These are phyloP conservation scores for Ditylenchus dipsaci DNA, from an alignment of 1,140 invertebrate genomes.

Conservation along the genomic window DNA sequence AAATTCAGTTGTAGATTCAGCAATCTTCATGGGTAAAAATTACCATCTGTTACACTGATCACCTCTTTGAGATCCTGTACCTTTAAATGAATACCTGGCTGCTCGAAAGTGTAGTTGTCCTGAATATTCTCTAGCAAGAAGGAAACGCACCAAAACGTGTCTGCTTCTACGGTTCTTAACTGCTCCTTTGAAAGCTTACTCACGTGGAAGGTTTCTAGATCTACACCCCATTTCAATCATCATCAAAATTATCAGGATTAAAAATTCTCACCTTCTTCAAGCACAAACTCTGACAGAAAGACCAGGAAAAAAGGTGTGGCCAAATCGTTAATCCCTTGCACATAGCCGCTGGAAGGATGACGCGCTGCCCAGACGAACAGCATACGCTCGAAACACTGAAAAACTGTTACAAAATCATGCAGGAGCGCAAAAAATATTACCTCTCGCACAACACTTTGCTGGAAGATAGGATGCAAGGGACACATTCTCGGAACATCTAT, in stretches of 20 bases:
- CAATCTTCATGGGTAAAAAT: too few relatives aligned
- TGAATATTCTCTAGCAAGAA: conserved; percentile 96
- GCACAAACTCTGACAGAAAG: conserved; percentile 85
- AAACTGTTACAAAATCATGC: neutral
- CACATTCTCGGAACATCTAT: conserved; percentile 96
- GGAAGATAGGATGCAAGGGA: conserved; percentile 82
- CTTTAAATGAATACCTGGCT: conserved; percentile 95
- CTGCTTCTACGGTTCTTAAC: conserved; percentile 83
- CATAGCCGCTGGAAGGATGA: conserved; percentile 96
- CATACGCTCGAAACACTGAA: conserved; percentile 90
- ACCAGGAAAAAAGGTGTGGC: conserved; percentile 98
- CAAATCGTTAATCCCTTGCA: conserved; percentile 95
- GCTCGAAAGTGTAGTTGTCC: conserved; percentile 99
- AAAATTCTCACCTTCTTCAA: conserved; percentile 61
- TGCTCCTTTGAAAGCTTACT: conserved; percentile 72
- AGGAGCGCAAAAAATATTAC: conserved; percentile 49
- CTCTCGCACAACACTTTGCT: conserved; percentile 80
- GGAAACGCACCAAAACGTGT: conserved; percentile 97
- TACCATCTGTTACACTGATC: conserved; percentile 87
- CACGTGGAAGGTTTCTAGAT: conserved; percentile 79
- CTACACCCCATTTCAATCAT: neutral
- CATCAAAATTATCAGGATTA: neutral
- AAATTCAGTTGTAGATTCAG: neutral
- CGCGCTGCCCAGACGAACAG: conserved; percentile 97
- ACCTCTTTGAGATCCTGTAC: conserved; percentile 81